Evolutionary conservation across 1,140 invertebrate genomes (phyloP).

Genomic region (Cotesia vestalis): DNA sequence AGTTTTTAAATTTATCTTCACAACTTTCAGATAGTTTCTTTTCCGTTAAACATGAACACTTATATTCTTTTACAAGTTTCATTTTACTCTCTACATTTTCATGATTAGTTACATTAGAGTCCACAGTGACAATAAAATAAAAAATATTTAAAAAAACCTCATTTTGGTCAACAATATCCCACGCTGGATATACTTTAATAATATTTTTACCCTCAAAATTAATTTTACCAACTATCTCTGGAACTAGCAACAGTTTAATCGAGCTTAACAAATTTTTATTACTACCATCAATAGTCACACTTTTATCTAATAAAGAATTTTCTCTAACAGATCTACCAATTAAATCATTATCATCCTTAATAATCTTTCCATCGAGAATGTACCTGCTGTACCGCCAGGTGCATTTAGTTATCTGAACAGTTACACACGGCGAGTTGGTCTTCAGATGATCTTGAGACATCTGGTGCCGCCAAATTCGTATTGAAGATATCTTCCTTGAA

Average conservation of each 20-base stretch:
- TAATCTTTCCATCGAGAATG: conserved; percentile 48
- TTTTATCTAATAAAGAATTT: neutral
- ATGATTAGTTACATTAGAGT: neutral
- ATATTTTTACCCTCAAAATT: conserved; percentile 42
- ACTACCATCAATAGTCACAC: neutral
- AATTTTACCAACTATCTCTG: conserved; percentile 53
- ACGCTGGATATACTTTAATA: conserved; percentile 58
- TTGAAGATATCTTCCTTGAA: conserved; percentile 47
- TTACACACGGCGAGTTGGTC: conserved; percentile 42
- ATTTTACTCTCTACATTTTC: neutral
- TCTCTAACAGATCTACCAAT: conserved; percentile 32
- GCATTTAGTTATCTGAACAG: conserved; percentile 41
- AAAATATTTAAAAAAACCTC: conserved; percentile 46
- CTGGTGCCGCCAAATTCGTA: conserved; percentile 57
- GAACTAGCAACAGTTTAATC: conserved; percentile 51
- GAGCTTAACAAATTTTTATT: neutral
- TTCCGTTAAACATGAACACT: conserved; percentile 53
- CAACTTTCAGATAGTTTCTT: conserved; percentile 46
- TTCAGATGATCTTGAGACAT: conserved; percentile 43
- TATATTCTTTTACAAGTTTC: conserved; percentile 42
- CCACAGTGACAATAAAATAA: conserved; percentile 47
- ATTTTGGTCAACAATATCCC: conserved; percentile 50
- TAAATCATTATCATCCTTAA: conserved; percentile 50
- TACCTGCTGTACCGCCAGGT: conserved; percentile 46
- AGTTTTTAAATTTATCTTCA: conserved; percentile 43